Base-by-base conservation (phyloP, 1,140 invertebrate genomes). In the Bradynema listronoti region DNA sequence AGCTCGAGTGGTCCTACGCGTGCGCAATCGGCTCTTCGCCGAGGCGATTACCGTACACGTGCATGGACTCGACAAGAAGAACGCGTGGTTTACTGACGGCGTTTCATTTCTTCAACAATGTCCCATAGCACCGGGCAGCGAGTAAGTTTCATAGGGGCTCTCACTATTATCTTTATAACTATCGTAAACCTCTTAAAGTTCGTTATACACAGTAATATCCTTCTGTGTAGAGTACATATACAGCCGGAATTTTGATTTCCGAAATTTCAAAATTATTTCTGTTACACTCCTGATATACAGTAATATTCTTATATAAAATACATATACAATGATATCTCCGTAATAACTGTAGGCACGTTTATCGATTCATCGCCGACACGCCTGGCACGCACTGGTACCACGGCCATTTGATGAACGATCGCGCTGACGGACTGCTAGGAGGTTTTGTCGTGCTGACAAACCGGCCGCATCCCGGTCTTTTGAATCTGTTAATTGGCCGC, bases 361-460 rank as follows among this genome's bases (percentile, higher is more conserved):
- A 75, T 51, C 61, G 75, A 4, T 75, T 75, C 54, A 72, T 78
- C 58, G 73, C 73, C 24, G 73, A 75, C 55, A 77, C 73, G 6
- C 65, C 69, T n/a, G 73, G 73, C 6, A 75, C 75, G 19, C 70
- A 73, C 46, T 75, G 72, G 71, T 73, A 72, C 56, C 71, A 73
- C 34, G 69, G 69, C 32, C 61, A 61, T 34, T 53, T 75, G 57
- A 70, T 63, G 54, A 73, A 70, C n/a, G 73, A 75, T 47, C 34
- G 73, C 16, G 73, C 66, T 19, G 73, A 75, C 30, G 73, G 73
- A 29, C 49, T 75, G 24, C 33, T 75, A 7, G 73, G 73, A 42
- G 74, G 73, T 22, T 75, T 75, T 60, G 69, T 75, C 6, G 57
- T 77, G 16, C 27, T 58, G 22, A 39, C 9, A 43, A 43, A 6